These are phyloP conservation scores for Palaemon carinicauda DNA, from an alignment of 1,140 invertebrate genomes.

Conservation along the genomic window DNA sequence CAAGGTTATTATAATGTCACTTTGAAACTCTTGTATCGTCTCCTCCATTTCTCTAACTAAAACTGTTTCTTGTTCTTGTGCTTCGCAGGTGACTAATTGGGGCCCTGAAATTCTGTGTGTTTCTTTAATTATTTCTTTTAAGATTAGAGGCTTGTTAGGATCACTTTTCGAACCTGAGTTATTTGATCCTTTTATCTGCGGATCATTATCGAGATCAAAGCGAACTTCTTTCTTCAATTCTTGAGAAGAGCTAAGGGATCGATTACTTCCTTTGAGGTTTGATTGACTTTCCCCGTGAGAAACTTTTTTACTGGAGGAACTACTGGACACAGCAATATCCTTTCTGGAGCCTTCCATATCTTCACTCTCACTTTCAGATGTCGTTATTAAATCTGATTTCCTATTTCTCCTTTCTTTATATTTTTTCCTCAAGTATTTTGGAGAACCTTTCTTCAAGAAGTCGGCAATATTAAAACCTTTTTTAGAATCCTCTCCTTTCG, in stretches of 20 bases:
- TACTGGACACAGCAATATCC: not conserved
- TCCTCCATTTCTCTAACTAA: constrained; percentile 27
- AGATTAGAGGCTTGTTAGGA: not conserved
- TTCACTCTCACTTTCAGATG: constrained; percentile 56
- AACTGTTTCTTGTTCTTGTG: constrained; percentile 31
- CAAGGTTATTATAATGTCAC: not conserved
- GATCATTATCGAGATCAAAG: constrained; percentile 47
- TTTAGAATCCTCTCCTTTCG: constrained; percentile 42
- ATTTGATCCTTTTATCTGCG: not conserved
- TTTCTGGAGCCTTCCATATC: constrained; percentile 28
- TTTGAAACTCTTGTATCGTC: constrained; percentile 21
- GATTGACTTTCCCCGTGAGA: constrained; percentile 27
- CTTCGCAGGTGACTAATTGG: constrained; percentile 17
- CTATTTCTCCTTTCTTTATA: constrained; percentile 49
- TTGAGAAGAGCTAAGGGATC: constrained; percentile 36
- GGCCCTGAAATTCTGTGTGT: not conserved
- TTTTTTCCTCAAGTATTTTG: constrained; percentile 55
- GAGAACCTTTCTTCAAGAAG: constrained; percentile 57
- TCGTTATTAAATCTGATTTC: constrained; percentile 44
- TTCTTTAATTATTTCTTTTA: not conserved
- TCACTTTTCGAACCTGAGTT: not conserved
- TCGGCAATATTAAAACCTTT: constrained; percentile 52
- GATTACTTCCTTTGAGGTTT: constrained; percentile 54
- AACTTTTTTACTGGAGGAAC: not conserved
- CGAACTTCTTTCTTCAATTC: constrained; percentile 58